Evolutionary conservation across 2,797 vertebrate species (phyloP), one percentile per base, ranked within the genome.

Genomic region (Alectoris magna): DNA sequence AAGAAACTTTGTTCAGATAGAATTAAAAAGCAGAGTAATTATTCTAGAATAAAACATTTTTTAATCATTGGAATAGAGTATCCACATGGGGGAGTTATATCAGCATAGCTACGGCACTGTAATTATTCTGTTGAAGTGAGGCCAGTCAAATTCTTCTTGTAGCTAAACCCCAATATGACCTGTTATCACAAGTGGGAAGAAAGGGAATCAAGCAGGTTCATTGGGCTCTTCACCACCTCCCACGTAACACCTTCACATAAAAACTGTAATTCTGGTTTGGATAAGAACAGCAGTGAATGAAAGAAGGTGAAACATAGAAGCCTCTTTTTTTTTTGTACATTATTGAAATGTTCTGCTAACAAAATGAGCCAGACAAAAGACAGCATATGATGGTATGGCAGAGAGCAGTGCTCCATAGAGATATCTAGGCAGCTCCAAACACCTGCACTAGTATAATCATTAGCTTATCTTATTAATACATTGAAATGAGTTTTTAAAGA

Each of bases 71-170:
- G 53, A 95, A 58, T 58, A 79, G 44, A 94, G 36, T 84, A 95
- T 93, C 93, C 93, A 95, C 95, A 88, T 80, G 94, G 76, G 93
- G 91, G 93, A 95, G 93, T 92, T 96, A 51, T 91, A 88, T 93
- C 93, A 93, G 95, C 87, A 2, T 73, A 84, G 51, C 92, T 89
- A 24, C 74, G 36, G 81, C 72, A 59, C 38, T 87, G 69, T 77
- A 89, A 85, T 95, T 93, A 90, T 82, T 88, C 89, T 84, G 64
- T 58, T 91, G 63, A 88, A 88, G 41, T 0, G 0, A 93, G 68
- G 71, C 72, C 12, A 49, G 73, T 86, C 70, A 36, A 41, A 84
- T 86, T 91, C 46, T 86, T 79, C 71, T 84, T 76, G 48, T 36
- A 76, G 60, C 64, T 92, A 91, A 84, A 67, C 36, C 82, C 87